These are phyloP conservation scores for Lapara coniferarum DNA, from an alignment of 2,888 invertebrate species.

Conservation along the genomic window DNA sequence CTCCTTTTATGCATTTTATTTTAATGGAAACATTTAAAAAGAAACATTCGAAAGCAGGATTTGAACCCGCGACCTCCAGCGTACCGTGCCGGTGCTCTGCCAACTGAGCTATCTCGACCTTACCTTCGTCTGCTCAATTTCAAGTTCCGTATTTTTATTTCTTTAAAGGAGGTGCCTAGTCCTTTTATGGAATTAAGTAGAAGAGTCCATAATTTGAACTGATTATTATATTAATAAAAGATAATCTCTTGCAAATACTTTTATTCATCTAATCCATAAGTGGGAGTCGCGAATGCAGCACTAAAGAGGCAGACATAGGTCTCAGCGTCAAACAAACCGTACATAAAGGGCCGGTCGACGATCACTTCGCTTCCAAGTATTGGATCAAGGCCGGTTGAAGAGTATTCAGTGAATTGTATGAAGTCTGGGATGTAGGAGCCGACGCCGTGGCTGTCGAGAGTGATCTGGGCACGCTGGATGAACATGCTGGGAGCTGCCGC, in stretches of 20 bases:
- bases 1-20: too few species aligned
- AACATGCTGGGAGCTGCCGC: constrained; percentile 39
- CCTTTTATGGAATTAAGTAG: too few species aligned
- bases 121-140: too few species aligned
- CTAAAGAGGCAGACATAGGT: constrained; percentile 25
- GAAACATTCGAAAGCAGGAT: too few species aligned
- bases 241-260: not conserved
- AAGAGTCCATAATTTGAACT: too few species aligned
- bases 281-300: constrained; percentile 25
- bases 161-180: too few species aligned
- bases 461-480: constrained; percentile 38
- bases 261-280: constrained; percentile 11
- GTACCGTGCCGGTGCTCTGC: too few species aligned
- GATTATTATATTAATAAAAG: not conserved
- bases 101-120: too few species aligned
- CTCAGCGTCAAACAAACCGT: constrained; percentile 29
- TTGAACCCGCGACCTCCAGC: too few species aligned
- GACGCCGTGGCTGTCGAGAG: constrained; percentile 35
- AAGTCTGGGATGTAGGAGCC: constrained; percentile 20
- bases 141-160: too few species aligned
- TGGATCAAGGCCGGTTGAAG: constrained; percentile 27
- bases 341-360: constrained; percentile 37
- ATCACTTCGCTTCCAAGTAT: constrained; percentile 32
- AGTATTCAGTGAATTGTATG: not conserved
- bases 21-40: too few species aligned